Conservation (phyloP, 2,888 invertebrate species). For the Pterobdella sp. region DNA sequence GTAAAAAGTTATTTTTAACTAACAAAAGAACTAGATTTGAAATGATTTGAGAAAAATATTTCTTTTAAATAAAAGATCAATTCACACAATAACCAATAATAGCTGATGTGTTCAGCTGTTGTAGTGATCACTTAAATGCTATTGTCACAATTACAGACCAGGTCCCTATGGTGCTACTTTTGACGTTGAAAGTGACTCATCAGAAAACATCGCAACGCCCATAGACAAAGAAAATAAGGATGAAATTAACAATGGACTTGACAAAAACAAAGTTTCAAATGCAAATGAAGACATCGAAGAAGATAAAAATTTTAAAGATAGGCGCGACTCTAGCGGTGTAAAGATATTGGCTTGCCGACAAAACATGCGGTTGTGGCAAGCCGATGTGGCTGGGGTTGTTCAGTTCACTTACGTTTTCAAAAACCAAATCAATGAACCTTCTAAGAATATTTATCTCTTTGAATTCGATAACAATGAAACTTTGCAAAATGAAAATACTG, state of each 20-base stretch:
- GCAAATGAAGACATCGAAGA: too few relatives aligned
- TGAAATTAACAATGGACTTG: background rate
- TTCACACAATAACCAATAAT: too few relatives aligned
- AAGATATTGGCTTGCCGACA: background rate
- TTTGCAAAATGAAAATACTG: background rate
- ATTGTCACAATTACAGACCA: background rate
- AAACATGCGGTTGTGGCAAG: background rate
- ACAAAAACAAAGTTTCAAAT: too few relatives aligned
- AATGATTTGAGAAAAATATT: too few relatives aligned
- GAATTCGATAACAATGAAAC: background rate
- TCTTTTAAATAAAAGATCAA: too few relatives aligned
- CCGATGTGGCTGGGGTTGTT: background rate
- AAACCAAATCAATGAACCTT: background rate
- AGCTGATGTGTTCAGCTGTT: too few relatives aligned
- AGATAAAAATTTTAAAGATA: too few relatives aligned
- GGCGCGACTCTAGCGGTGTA: too few relatives aligned
- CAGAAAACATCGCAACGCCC: background rate
- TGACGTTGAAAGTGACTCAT: background rate
- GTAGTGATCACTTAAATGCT: too few relatives aligned
- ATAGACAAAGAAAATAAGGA: background rate
- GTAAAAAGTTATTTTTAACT: too few relatives aligned
- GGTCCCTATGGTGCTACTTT: slow-evolving; percentile 2
- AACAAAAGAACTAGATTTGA: too few relatives aligned
- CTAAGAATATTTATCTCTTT: background rate
- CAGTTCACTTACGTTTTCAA: slow-evolving; percentile 9